Evolutionary conservation across 2,888 invertebrate species (phyloP), one percentile per base, ranked within the genome.

Genomic region (Xestia ashworthii): DNA sequence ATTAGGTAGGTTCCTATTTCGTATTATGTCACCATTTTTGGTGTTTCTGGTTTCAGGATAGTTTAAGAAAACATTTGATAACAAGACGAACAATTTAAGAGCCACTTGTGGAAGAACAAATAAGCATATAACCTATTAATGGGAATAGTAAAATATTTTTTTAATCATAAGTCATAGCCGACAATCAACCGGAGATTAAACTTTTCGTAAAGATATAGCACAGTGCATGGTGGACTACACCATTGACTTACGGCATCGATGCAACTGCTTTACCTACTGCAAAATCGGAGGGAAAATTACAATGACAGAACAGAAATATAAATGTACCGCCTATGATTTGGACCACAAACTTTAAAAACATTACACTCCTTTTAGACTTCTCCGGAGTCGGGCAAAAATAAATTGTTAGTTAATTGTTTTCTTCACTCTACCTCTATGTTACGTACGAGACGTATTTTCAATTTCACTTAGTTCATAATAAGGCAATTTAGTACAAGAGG

Each of bases 341-440:
- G 44, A 44, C 81, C 81, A 81, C 58, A 68, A 55, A 16, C 67
- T 11, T 64, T 58, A 66, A 75, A 83, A 86, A 82, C 76, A 58
- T 81, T 77, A 81, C 67, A 46, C 64, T 82, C 62, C 74, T 77
- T 69, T 78, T 78, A 64, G 74, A 46, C 62, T 19, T n/a, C 50
- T 41, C 68, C 5, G 32, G 38, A 48, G 83, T 80, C 62, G 69
- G 78, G 11, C 76, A 82, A 80, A 50, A 79, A 79, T 82, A 79
- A 79, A 87, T 80, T 69, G 83, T 88, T 89, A 88, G 88, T 89
- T 93, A 93, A 94, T 93, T 92, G 93, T 93, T 93, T 94, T 93
- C 90, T 89, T 91, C 87, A 86, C 83, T 90, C 82, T 87, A 85
- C 83, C 80, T 90, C 80, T 89, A 88, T 89, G 60, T 69, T 69